phyloP scores from a whole-genome alignment of 2,888 invertebrate species.

The Diaperis boleti region DNA sequence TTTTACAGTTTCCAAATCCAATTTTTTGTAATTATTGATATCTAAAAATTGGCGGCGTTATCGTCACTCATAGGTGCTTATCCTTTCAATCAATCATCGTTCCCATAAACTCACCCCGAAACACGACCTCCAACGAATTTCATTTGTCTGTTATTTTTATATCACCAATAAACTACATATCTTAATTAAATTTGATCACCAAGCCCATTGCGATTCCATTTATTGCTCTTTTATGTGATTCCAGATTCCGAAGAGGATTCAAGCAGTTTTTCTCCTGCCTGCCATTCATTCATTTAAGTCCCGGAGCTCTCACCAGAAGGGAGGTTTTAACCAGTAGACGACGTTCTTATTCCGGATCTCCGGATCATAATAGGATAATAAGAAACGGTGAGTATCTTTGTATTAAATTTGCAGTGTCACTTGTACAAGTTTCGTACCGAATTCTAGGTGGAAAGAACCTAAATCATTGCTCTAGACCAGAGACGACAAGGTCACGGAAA shows the following conservation, averaged over 20 bases:
- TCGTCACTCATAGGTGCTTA: too few species aligned
- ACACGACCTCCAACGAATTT: not conserved
- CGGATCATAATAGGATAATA: constrained; percentile 77
- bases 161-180: not conserved
- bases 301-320: constrained; percentile 77
- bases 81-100: too few species aligned
- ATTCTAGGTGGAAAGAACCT: constrained; percentile 43
- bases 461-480: constrained; percentile 39
- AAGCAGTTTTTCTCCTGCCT: constrained; percentile 93
- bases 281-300: constrained; percentile 79
- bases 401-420: constrained; percentile 2
- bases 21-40: too few species aligned
- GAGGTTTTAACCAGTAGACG: constrained; percentile 83
- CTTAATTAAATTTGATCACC: not conserved
- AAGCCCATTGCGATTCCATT: too few species aligned
- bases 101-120: not conserved
- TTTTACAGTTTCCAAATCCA: too few species aligned
- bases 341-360: constrained; percentile 83
- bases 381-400: constrained; percentile 73
- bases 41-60: too few species aligned
- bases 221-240: constrained; percentile 50
- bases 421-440: constrained; percentile 8
- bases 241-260: constrained; percentile 92
- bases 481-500: constrained; percentile 37
- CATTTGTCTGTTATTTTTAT: not conserved